A percentile compares a stretch with the other conserved stretches of the same genome.
Conservation (phyloP, 2,113 vertebrate genomes). For the Lucifuga dentata region DNA sequence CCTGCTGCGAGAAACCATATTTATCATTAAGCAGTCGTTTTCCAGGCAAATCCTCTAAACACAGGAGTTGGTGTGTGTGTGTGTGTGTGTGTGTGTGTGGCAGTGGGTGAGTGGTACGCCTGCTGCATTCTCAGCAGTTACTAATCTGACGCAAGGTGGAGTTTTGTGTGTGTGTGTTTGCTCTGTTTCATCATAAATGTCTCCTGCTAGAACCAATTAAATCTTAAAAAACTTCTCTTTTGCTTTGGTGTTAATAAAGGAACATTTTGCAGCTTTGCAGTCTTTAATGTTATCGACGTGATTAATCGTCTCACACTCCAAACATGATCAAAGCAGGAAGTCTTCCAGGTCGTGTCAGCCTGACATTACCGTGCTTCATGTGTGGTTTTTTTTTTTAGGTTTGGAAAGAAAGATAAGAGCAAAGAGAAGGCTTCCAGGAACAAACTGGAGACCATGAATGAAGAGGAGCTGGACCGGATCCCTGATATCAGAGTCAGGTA, state of each 20-base stretch:
- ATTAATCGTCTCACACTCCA: too few relatives aligned
- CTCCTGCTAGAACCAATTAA: slow-evolving; percentile 12
- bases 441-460: slow-evolving; percentile 80
- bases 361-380: neutral
- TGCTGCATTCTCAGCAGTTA: slow-evolving; percentile 32
- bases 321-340: too few relatives aligned
- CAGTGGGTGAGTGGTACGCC: neutral
- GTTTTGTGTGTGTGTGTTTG: slow-evolving; percentile 18
- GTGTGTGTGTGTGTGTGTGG: too few relatives aligned
- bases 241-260: slow-evolving; percentile 50
- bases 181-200: slow-evolving; percentile 50
- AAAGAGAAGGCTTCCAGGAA: slow-evolving; percentile 87
- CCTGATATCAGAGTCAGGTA: slow-evolving; percentile 71
- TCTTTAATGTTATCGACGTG: too few relatives aligned
- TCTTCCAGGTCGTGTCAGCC: neutral
- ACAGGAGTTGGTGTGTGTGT: slow-evolving; percentile 23
- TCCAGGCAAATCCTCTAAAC: slow-evolving; percentile 40
- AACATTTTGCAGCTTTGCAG: neutral
- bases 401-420: slow-evolving; percentile 89
- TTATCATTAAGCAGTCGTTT: slow-evolving; percentile 54
- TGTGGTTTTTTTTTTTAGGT: slow-evolving; percentile 77
- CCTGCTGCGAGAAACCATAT: slow-evolving; percentile 51
- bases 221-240: slow-evolving; percentile 1
- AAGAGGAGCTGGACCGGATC: slow-evolving; percentile 89
- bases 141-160: slow-evolving; percentile 23